Conservation (phyloP, 2,113 vertebrate species). For the Saguinus imperator region DNA sequence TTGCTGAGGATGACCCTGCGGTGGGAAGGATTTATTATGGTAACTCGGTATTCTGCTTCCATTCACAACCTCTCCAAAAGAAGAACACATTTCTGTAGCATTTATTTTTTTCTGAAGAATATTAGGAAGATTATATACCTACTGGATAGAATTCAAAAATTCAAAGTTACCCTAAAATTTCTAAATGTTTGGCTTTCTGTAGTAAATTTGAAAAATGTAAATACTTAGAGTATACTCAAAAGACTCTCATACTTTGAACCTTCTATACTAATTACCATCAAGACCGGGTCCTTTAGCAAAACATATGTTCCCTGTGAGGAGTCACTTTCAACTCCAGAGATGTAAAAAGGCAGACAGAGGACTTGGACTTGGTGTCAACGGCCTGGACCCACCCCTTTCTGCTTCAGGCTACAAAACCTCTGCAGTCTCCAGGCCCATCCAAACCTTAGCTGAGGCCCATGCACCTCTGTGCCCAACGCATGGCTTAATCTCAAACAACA, state of each 20-base stretch:
- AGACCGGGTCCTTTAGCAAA: neutral
- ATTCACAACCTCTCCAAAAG: constrained; percentile 27
- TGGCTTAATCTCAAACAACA: neutral
- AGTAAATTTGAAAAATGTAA: constrained; percentile 38
- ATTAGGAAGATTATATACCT: constrained; percentile 41
- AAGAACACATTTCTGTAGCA: neutral
- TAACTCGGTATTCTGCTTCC: constrained; percentile 13
- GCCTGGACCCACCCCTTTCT: neutral
- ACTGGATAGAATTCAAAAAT: neutral
- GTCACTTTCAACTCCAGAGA: neutral
- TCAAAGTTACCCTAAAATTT: constrained; percentile 49
- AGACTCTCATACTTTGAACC: neutral
- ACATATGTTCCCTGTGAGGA: neutral
- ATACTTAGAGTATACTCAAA: neutral
- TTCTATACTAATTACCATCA: neutral
- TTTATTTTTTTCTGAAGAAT: neutral
- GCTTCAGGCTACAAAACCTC: neutral
- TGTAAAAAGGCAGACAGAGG: neutral
- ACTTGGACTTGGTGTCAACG: neutral
- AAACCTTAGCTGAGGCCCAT: neutral
- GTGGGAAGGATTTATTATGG: neutral
- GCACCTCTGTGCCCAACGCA: neutral
- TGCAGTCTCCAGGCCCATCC: neutral
- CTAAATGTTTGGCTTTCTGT: constrained; percentile 68
- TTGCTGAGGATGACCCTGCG: neutral